Base-by-base conservation (phyloP, 2,797 vertebrate genomes). In the Anableps anableps region DNA sequence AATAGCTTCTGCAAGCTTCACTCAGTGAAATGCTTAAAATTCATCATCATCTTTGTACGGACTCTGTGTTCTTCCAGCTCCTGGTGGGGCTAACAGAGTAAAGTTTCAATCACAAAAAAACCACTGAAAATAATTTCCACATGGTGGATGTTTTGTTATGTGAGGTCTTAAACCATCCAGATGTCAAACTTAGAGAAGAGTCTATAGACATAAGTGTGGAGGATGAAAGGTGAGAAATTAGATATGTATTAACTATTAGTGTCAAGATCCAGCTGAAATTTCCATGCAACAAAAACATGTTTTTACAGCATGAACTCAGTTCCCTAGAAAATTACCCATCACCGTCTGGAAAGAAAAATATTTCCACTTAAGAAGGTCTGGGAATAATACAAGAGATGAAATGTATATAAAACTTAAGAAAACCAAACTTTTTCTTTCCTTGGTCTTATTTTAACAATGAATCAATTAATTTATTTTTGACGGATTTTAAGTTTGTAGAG, bases 241-340 rank as follows among this genome's bases (percentile, higher is more conserved):
- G 34, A 85, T 77, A 75, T 73, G 73, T 34, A 77, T 31, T 26
- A 45, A 78, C 34, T 77, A 10, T 68, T 80, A 70, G n/a, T 71
- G 71, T 80, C 43, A 43, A 75, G 47, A 80, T 78, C 78, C 53
- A 79, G 72, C 45, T 86, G 43, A 34, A 83, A 77, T 81, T 91
- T 88, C 86, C 75, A 88, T 68, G 50, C 31, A 80, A 79, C 36
- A 16, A 84, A 81, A 79, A 89, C 84, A 26, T 9, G 31, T 74
- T 79, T 76, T 81, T 86, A 68, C 78, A 90, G 81, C 78, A 73
- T 80, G 80, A 90, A 88, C 73, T 79, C 45, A 91, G 60, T 84
- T 88, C 81, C 80, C 74, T 83, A 79, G 73, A 87, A 91, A 93
- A 90, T 86, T 88, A 78, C 91, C 86, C 88, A 86, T 81, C 83